A percentile compares a stretch with the other conserved stretches of the same genome.
phyloP scores from a whole-genome alignment of 2,888 invertebrate genomes.

The Agrotis ipsilon region DNA sequence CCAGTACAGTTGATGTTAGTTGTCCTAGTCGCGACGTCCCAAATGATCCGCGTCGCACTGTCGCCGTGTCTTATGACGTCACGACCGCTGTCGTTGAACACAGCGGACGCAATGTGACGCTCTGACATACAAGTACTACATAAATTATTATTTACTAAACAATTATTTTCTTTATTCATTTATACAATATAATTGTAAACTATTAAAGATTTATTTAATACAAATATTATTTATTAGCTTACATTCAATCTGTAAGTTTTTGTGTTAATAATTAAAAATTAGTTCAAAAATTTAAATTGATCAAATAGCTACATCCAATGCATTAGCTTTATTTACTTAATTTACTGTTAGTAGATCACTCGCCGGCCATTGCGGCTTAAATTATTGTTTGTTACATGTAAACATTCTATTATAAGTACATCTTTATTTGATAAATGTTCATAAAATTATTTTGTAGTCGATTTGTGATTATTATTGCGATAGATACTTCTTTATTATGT shows the following conservation, averaged over 20 bases:
- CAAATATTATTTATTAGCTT: slow-evolving; percentile 57
- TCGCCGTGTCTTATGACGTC: slow-evolving; percentile 32
- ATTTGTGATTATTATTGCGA: slow-evolving; percentile 59
- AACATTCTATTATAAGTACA: slow-evolving; percentile 62
- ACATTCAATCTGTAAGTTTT: slow-evolving; percentile 39
- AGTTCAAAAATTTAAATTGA: slow-evolving; percentile 60
- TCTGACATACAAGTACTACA: slow-evolving; percentile 10
- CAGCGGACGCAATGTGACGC: slow-evolving; percentile 2
- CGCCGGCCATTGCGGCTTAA: slow-evolving; percentile 47
- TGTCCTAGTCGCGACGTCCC: not conserved
- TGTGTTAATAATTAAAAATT: slow-evolving; percentile 41
- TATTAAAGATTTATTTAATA: slow-evolving; percentile 55
- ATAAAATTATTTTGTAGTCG: slow-evolving; percentile 58
- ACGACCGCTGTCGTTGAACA: slow-evolving; percentile 13
- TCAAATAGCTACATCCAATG: slow-evolving; percentile 67
- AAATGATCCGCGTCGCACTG: slow-evolving; percentile 9
- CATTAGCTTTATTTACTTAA: slow-evolving; percentile 67
- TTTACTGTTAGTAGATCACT: slow-evolving; percentile 41
- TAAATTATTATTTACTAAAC: slow-evolving; percentile 10
- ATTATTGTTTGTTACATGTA: slow-evolving; percentile 61
- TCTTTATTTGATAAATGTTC: slow-evolving; percentile 68
- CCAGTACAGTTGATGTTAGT: not conserved
- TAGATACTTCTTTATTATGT: slow-evolving; percentile 15
- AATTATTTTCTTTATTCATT: slow-evolving; percentile 38
- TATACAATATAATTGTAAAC: slow-evolving; percentile 24